Evolutionary conservation across 2,888 invertebrate species (phyloP), one percentile per base, ranked within the genome.

Genomic region (Andrena chrysosceles): DNA sequence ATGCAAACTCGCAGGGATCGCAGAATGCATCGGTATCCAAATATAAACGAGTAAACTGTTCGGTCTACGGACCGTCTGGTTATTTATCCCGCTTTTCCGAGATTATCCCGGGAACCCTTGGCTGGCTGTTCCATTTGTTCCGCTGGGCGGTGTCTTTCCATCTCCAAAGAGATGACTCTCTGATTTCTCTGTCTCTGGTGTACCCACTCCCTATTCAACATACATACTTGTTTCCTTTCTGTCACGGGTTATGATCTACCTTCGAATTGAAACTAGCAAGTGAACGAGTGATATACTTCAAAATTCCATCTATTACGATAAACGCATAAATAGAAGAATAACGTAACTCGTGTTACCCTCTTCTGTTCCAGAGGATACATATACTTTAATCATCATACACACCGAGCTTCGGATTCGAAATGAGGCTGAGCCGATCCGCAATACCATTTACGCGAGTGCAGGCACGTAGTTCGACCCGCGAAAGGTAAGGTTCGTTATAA

Each of bases 401-500:
- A 60, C 23, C 13, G 49, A 66, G 59, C 77, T 60, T 62, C 60
- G 66, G 70, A 54, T 60, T 35, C 33, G 85, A 49, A 79, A 83
- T 71, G 79, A 79, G 76, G 52, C 60, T 73, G 62, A 23, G 60
- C 74, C 59, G 62, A 62, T 16, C 79, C 76, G 81, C 62, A 78
- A 81, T 86, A 72, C 77, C 80, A 82, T 86, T 87, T 88, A 86
- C 59, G 81, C 62, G 83, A 77, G 56, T 66, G 83, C 29, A 77
- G 42, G 56, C 63, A 71, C 71, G 80, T 77, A 83, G 60, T 74
- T 79, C 72, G 78, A 59, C 26, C 78, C 83, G 60, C 81, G 79
- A 88, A 89, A 89, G 89, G 85, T 89, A 87, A 89, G 81, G 82
- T 79, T 83, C 75, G 81, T 85, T 89, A 89, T 89, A 89, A 89